A percentile compares a stretch with the other conserved stretches of the same genome.
Evolutionary conservation across 2,113 vertebrate species (phyloP).

Genomic region (Dromaius novaehollandiae): DNA sequence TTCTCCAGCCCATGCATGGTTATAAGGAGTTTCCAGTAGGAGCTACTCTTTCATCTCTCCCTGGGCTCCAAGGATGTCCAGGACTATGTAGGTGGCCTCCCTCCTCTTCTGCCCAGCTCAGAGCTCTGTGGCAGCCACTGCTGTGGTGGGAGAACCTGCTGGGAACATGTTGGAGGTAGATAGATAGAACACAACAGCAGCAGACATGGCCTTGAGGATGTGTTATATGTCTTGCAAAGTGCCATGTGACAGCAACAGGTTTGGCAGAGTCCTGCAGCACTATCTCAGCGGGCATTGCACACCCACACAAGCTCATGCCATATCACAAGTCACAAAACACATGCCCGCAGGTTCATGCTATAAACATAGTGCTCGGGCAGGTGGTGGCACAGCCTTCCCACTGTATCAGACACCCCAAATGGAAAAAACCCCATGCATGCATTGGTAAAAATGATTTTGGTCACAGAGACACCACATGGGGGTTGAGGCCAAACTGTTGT

Average conservation of each 20-base stretch:
- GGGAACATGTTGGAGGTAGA: too few species aligned
- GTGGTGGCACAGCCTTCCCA: not conserved
- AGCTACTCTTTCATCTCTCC: too few species aligned
- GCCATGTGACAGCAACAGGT: not conserved
- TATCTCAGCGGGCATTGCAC: not conserved
- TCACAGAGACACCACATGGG: not conserved
- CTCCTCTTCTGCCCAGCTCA: too few species aligned
- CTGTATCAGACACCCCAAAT: not conserved
- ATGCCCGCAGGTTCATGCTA: not conserved
- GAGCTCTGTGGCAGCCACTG: too few species aligned
- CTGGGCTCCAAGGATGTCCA: too few species aligned
- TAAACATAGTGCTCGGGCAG: not conserved
- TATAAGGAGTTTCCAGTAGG: too few species aligned
- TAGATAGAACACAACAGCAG: too few species aligned
- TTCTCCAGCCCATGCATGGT: too few species aligned
- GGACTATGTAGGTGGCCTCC: too few species aligned
- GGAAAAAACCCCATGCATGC: not conserved
- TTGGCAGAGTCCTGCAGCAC: not conserved
- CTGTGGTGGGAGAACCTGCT: too few species aligned
- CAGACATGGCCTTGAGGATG: not conserved
- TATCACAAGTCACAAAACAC: not conserved
- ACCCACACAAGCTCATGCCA: not conserved
- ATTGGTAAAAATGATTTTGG: not conserved
- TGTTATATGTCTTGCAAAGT: accelerated
- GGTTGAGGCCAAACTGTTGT: not conserved